Evolutionary conservation across 2,888 invertebrate species (phyloP).

Genomic region (Sinotaia quadrata): DNA sequence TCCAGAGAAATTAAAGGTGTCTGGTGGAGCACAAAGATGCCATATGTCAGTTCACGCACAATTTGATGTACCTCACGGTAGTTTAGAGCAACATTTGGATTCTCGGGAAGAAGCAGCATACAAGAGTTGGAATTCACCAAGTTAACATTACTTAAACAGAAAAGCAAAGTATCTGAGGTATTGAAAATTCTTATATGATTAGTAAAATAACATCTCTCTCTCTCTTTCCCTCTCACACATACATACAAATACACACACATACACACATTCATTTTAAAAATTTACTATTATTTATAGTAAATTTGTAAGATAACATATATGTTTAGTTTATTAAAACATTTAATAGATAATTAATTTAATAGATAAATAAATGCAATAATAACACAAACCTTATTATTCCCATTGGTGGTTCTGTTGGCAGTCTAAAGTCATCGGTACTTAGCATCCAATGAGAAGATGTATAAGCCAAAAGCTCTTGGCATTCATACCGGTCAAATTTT

Average conservation of each 20-base stretch:
- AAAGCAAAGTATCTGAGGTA: neutral
- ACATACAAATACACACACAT: neutral
- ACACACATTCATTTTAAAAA: neutral
- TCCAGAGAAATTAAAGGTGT: conserved; percentile 69
- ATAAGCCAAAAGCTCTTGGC: conserved; percentile 67
- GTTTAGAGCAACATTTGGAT: conserved; percentile 55
- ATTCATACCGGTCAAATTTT: conserved; percentile 68
- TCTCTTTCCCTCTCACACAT: neutral
- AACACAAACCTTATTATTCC: conserved; percentile 56
- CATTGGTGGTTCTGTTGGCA: conserved; percentile 68
- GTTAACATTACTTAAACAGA: conserved; percentile 11
- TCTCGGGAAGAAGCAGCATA: conserved; percentile 50
- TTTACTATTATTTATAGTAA: neutral
- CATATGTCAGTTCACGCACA: conserved; percentile 69
- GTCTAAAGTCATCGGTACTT: conserved; percentile 66
- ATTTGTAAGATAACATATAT: neutral
- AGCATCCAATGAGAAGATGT: conserved; percentile 68
- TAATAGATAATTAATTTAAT: neutral
- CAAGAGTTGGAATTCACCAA: conserved; percentile 8
- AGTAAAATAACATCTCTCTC: neutral
- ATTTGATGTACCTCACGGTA: conserved; percentile 71
- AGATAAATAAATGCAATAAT: neutral
- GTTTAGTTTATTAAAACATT: neutral
- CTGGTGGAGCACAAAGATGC: conserved; percentile 70
- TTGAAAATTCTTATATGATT: neutral